These are phyloP conservation scores for Frankliniella intonsa DNA, from an alignment of 2,888 invertebrate species.

Conservation along the genomic window DNA sequence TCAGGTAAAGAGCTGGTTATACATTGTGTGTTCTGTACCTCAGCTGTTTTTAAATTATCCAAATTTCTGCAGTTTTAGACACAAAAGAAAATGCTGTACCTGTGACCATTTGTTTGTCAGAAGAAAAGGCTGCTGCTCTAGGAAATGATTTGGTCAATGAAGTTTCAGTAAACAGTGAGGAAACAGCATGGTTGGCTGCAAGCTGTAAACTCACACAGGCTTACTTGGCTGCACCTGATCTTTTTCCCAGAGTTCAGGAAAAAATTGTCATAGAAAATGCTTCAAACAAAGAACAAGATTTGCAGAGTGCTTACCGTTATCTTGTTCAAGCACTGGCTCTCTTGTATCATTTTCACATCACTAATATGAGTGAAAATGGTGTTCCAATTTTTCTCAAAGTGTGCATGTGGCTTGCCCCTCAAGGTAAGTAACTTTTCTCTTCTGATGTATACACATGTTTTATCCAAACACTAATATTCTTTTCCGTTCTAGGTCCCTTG, in stretches of 20 bases:
- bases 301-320: not conserved
- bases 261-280: not conserved
- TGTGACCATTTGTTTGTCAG: not conserved
- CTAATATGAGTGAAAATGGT: not conserved
- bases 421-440: not conserved
- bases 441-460: not conserved
- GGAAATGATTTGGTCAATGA: not conserved
- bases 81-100: not conserved
- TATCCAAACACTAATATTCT: not conserved
- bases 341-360: not conserved
- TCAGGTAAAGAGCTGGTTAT: not conserved
- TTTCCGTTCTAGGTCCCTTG: not conserved
- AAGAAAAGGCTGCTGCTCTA: not conserved
- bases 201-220: not conserved
- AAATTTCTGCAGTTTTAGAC: not conserved
- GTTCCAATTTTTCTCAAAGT: not conserved
- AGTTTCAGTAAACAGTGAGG: not conserved
- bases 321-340: not conserved
- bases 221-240: not conserved
- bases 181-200: not conserved
- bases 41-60: not conserved
- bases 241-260: not conserved
- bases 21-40: not conserved
- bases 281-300: not conserved
- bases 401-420: conserved; percentile 3